phyloP scores from a whole-genome alignment of 2,113 vertebrate species.

The Microcebus lehilahytsara region DNA sequence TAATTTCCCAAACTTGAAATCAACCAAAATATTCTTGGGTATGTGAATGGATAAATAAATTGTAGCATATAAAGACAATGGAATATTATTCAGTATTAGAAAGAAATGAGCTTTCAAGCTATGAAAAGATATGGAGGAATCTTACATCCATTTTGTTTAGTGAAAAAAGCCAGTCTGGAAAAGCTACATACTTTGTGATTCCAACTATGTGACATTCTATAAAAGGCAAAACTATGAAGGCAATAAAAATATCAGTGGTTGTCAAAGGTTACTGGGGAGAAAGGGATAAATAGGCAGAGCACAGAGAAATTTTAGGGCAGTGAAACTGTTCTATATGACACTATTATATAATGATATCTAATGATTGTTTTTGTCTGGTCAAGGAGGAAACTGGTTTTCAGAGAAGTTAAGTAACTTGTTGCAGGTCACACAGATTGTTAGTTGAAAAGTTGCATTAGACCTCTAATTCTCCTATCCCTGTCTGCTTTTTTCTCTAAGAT shows the following conservation, averaged over 20 bases:
- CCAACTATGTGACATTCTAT: not conserved
- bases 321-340: not conserved
- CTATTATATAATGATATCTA: not conserved
- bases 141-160: not conserved
- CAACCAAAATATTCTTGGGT: not conserved
- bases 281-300: not conserved
- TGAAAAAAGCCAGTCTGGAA: not conserved
- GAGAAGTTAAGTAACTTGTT: not conserved
- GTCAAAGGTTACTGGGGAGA: not conserved
- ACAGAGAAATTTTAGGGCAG: not conserved
- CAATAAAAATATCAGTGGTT: not conserved
- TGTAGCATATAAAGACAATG: not conserved
- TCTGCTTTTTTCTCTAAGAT: not conserved
- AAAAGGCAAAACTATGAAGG: slow-evolving; percentile 20
- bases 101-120: not conserved
- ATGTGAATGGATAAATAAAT: not conserved
- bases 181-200: not conserved
- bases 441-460: not conserved
- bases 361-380: not conserved
- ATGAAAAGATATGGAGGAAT: not conserved
- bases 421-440: not conserved
- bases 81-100: not conserved
- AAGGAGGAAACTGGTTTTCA: not conserved
- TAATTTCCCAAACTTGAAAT: not conserved
- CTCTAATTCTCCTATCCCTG: not conserved